Evolutionary conservation across 2,113 vertebrate species (phyloP).

Genomic region (Pelmatolapia mariae): DNA sequence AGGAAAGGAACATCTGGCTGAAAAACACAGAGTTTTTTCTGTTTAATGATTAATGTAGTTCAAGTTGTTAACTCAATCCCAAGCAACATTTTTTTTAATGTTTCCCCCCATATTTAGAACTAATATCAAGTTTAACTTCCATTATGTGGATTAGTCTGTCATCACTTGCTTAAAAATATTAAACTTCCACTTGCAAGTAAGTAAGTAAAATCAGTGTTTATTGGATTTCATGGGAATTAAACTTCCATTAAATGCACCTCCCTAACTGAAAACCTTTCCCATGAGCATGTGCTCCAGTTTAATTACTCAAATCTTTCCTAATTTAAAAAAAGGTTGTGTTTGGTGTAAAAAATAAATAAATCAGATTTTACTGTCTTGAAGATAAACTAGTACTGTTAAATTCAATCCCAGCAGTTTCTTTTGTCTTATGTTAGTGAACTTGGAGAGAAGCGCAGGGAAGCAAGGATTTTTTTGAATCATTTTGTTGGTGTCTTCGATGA

Average conservation of each 20-base stretch:
- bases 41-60: not conserved
- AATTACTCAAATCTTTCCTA: not conserved
- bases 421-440: not conserved
- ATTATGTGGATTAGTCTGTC: not conserved
- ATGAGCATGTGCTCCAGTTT: not conserved
- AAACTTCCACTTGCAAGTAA: not conserved
- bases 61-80: not conserved
- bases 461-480: not conserved
- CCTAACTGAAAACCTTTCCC: not conserved
- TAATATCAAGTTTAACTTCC: not conserved
- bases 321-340: not conserved
- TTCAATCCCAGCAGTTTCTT: not conserved
- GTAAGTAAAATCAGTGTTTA: not conserved
- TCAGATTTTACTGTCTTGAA: not conserved
- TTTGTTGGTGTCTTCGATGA: not conserved
- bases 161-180: not conserved
- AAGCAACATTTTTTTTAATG: not conserved
- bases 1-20: not conserved
- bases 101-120: not conserved
- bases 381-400: not conserved
- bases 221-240: not conserved
- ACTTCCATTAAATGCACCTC: not conserved
- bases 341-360: not conserved
- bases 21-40: not conserved
- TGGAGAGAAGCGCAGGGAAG: accelerated